Conservation (phyloP, 2,113 vertebrate species). For the Butastur rufipennis region DNA sequence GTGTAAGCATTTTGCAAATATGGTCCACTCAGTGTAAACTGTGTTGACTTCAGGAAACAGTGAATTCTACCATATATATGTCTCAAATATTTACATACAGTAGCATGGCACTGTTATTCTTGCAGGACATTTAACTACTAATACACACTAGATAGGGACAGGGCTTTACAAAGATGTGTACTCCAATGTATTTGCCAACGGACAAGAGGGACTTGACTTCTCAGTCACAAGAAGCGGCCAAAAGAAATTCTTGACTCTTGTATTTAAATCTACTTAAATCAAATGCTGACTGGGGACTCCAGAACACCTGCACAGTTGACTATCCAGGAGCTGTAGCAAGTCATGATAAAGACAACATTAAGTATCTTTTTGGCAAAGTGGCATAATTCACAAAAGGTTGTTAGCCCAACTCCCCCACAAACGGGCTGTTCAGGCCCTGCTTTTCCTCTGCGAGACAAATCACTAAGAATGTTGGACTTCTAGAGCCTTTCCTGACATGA, state of each 20-base stretch:
- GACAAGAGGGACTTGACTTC: not conserved
- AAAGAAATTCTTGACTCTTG: not conserved
- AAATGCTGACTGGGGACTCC: not conserved
- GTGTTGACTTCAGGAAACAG: slow-evolving; percentile 50
- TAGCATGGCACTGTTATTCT: slow-evolving; percentile 30
- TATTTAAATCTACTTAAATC: not conserved
- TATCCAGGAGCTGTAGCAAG: not conserved
- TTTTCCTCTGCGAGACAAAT: not conserved
- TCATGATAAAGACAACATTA: not conserved
- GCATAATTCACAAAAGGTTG: not conserved
- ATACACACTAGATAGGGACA: not conserved
- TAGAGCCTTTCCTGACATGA: not conserved
- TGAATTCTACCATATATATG: not conserved
- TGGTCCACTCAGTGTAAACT: slow-evolving; percentile 57
- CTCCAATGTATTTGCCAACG: not conserved
- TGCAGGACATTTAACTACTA: not conserved
- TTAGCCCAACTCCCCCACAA: not conserved
- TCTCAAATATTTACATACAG: slow-evolving; percentile 34
- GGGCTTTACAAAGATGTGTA: not conserved
- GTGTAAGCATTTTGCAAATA: slow-evolving; percentile 54
- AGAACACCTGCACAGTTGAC: not conserved
- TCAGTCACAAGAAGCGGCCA: not conserved
- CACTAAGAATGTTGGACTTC: not conserved
- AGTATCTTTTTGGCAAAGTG: not conserved
- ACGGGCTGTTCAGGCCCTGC: not conserved